phyloP scores from a whole-genome alignment of 2,797 vertebrate species.

The Lateolabrax maculatus region DNA sequence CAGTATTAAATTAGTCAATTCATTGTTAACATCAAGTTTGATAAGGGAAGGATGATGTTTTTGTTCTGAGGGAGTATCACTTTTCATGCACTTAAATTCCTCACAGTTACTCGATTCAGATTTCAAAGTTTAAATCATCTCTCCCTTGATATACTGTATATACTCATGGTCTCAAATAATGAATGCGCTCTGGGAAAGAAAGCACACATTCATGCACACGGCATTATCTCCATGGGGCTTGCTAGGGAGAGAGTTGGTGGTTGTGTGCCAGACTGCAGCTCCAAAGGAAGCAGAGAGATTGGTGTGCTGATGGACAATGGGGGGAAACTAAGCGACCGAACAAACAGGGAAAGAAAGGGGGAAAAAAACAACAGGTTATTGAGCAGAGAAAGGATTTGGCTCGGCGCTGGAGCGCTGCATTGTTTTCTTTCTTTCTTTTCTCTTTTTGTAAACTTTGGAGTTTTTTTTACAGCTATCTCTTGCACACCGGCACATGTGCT shows the following conservation, averaged over 20 bases:
- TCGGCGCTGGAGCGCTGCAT: background rate
- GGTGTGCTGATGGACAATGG: constrained; percentile 27
- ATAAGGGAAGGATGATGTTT: background rate
- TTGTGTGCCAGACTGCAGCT: constrained; percentile 22
- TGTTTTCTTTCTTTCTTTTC: constrained; percentile 22
- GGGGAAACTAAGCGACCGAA: constrained; percentile 16
- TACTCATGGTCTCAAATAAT: constrained; percentile 17
- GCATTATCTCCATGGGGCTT: constrained; percentile 25
- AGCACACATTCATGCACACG: constrained; percentile 12
- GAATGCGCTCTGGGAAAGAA: background rate
- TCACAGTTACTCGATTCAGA: background rate
- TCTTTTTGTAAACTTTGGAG: background rate
- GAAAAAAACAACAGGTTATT: background rate
- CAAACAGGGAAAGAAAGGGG: constrained; percentile 17
- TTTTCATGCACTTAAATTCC: constrained; percentile 11
- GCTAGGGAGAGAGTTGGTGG: constrained; percentile 1
- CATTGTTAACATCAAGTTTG: background rate
- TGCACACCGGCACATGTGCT: constrained; percentile 16
- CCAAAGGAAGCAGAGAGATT: constrained; percentile 32
- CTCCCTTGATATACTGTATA: background rate
- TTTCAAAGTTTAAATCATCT: background rate
- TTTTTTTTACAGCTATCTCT: constrained; percentile 26
- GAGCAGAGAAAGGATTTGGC: constrained; percentile 16
- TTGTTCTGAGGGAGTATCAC: background rate
- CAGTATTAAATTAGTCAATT: background rate